Conservation (phyloP, 2,888 invertebrate genomes). For the Ypsolopha scabrella region DNA sequence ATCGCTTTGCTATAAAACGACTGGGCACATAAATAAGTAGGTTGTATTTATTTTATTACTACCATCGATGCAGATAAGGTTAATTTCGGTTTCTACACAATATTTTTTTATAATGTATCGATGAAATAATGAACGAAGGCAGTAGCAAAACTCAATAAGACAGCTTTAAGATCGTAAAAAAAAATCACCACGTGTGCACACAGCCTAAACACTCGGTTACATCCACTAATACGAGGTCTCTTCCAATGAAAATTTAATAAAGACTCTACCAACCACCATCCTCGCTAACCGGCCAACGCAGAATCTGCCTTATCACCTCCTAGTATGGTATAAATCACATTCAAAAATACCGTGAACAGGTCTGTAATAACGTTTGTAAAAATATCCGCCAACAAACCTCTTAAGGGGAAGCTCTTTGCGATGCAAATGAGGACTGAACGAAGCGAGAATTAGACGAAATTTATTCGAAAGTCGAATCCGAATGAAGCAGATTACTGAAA, state of each 20-base stretch:
- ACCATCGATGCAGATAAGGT: neutral
- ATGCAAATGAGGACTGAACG: neutral
- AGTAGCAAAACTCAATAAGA: no score
- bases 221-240: slow-evolving; percentile 12
- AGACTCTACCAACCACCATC: slow-evolving; percentile 14
- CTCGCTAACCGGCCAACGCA: neutral
- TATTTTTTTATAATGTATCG: neutral
- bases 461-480: neutral
- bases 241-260: slow-evolving; percentile 59
- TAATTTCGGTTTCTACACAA: neutral
- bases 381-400: slow-evolving; percentile 57
- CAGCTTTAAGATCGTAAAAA: no score
- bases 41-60: no score
- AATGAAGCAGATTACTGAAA: neutral
- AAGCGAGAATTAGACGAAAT: neutral
- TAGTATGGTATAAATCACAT: neutral
- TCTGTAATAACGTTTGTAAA: slow-evolving; percentile 64
- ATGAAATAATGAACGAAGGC: no score
- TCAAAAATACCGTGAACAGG: neutral
- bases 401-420: slow-evolving; percentile 32
- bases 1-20: no score
- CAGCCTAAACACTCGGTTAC: slow-evolving; percentile 2
- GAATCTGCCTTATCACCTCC: neutral
- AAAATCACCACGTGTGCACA: neutral
- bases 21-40: no score